Percentiles rank a stretch among this genome's conserved stretches.
phyloP scores from a whole-genome alignment of 2,888 invertebrate species.

The Arrhopalites spinosus region DNA sequence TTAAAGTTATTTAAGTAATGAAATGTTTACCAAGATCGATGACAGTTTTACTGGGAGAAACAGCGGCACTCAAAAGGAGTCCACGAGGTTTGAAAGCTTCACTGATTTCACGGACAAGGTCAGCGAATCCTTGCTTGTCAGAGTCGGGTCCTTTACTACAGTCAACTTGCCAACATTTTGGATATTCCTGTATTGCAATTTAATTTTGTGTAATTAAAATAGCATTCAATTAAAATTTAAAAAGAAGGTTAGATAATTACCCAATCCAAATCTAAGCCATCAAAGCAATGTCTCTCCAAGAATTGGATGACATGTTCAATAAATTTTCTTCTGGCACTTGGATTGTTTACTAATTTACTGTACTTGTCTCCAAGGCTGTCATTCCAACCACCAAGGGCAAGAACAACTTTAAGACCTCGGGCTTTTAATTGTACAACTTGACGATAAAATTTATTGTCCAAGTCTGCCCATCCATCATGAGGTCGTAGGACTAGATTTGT shows the following conservation, averaged over 20 bases:
- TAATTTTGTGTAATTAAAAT: neutral
- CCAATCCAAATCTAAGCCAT: constrained; percentile 92
- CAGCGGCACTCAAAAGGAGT: constrained; percentile 78
- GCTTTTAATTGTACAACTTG: constrained; percentile 76
- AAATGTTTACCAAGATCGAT: too few species aligned
- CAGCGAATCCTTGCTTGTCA: constrained; percentile 79
- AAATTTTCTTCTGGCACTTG: constrained; percentile 73
- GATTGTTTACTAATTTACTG: constrained; percentile 77
- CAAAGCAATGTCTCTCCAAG: constrained; percentile 78
- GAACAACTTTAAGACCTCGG: constrained; percentile 76
- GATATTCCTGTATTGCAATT: constrained; percentile 72
- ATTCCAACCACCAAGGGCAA: constrained; percentile 95
- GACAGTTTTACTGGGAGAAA: constrained; percentile 81
- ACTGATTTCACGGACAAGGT: constrained; percentile 75
- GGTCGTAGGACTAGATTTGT: constrained; percentile 77
- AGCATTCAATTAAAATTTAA: neutral
- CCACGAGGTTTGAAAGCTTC: constrained; percentile 71
- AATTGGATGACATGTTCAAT: constrained; percentile 76
- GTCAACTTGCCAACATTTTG: constrained; percentile 64
- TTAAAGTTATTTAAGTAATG: constrained; percentile 61
- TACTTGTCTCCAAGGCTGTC: constrained; percentile 89
- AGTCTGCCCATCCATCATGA: constrained; percentile 49
- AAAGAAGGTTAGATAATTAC: neutral
- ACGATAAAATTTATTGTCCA: constrained; percentile 80
- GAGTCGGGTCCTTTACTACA: constrained; percentile 80